A percentile compares a stretch with the other conserved stretches of the same genome.
These are phyloP conservation scores for Pyrocephalus nanus DNA, from an alignment of 2,797 vertebrate species.

Conservation along the genomic window DNA sequence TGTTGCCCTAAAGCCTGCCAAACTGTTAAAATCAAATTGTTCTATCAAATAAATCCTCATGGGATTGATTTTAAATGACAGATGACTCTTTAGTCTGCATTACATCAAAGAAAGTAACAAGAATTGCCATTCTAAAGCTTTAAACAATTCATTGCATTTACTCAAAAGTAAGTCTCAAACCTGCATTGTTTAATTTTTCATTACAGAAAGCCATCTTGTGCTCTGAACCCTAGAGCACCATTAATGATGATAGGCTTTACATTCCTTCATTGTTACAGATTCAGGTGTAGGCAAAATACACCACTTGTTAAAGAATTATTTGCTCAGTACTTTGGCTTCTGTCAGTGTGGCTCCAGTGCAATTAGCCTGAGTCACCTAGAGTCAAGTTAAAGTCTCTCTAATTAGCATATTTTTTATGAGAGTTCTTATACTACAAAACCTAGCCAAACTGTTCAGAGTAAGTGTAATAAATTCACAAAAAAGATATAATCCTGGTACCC, in stretches of 20 bases:
- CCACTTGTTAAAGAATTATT: conserved; percentile 18
- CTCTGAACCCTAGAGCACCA: neutral
- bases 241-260: conserved; percentile 6
- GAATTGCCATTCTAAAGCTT: neutral
- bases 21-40: conserved; percentile 43
- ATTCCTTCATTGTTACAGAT: neutral
- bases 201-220: neutral
- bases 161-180: conserved; percentile 4
- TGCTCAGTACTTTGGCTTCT: neutral
- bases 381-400: neutral
- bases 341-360: neutral
- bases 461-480: neutral
- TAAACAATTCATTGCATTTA: neutral
- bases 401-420: neutral
- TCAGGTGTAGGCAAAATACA: neutral
- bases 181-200: conserved; percentile 1
- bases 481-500: neutral
- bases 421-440: neutral
- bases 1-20: conserved; percentile 28
- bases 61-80: conserved; percentile 36
- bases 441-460: neutral
- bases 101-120: conserved; percentile 22
- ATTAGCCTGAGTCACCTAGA: conserved; percentile 11
- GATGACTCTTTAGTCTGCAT: neutral
- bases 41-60: conserved; percentile 37